A percentile compares a stretch with the other conserved stretches of the same genome.
Evolutionary conservation across 2,888 invertebrate species (phyloP).

Genomic region (Phania funesta): DNA sequence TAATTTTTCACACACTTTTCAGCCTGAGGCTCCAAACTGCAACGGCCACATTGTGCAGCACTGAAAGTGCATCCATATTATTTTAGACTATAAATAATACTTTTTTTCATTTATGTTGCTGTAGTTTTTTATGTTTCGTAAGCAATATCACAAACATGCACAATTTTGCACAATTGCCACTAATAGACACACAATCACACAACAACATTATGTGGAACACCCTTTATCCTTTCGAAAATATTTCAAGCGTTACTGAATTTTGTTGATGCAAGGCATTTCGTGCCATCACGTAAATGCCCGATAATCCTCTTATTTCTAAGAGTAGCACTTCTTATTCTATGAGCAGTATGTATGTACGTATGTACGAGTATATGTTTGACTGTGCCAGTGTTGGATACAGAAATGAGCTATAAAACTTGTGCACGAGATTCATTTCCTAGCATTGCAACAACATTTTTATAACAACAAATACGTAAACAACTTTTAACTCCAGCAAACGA

Average conservation of each 20-base stretch:
- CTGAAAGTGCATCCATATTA: conserved; percentile 7
- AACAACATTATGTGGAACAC: not conserved
- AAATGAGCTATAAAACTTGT: conserved; percentile 49
- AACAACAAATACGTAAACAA: conserved; percentile 36
- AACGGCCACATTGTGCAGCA: not conserved
- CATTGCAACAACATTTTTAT: conserved; percentile 30
- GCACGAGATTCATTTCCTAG: conserved; percentile 60
- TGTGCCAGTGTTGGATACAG: not conserved
- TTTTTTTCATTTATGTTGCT: not conserved
- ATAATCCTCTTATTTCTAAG: conserved; percentile 52
- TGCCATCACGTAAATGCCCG: conserved; percentile 49
- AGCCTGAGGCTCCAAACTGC: no score
- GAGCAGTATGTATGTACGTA: no score
- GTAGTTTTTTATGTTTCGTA: not conserved
- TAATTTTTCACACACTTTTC: no score
- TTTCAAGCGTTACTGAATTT: conserved; percentile 37
- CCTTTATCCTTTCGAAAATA: conserved; percentile 36
- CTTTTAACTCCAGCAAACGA: conserved; percentile 38
- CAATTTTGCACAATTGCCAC: conserved; percentile 52
- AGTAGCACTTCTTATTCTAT: conserved; percentile 6
- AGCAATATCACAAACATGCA: conserved; percentile 19
- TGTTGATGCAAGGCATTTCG: conserved; percentile 50
- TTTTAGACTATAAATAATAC: conserved; percentile 10
- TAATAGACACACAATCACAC: conserved; percentile 6
- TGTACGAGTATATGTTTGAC: not conserved